Percentiles rank a stretch among this genome's conserved stretches.
Conservation (phyloP, 2,888 invertebrate species). For the Pollenia amentaria region DNA sequence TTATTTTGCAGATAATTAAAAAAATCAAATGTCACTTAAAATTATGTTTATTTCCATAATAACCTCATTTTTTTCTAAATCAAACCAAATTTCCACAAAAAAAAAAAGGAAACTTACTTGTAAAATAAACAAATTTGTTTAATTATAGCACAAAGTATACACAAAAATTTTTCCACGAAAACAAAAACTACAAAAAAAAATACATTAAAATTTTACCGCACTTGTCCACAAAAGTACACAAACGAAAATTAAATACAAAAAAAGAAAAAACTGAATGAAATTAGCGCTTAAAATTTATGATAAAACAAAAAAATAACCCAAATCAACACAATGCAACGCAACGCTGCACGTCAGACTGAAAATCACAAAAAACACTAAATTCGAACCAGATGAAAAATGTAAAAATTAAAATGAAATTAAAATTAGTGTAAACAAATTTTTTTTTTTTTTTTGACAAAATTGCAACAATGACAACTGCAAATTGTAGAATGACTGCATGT, state of each 20-base stretch:
- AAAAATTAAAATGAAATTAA: conserved; percentile 20
- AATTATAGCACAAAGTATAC: conserved; percentile 2
- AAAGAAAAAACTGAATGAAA: conserved; percentile 4
- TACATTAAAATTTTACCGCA: conserved; percentile 23
- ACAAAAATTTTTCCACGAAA: conserved; percentile 34
- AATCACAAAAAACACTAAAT: conserved; percentile 23
- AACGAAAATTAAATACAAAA: conserved; percentile 24
- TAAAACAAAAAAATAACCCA: neutral
- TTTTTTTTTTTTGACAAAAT: conserved; percentile 2
- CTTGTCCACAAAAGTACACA: conserved; percentile 12
- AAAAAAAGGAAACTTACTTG: conserved; percentile 27
- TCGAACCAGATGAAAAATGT: neutral
- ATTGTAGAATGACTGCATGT: conserved; percentile 2
- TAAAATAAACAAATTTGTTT: conserved; percentile 22
- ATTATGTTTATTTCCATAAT: too few species aligned
- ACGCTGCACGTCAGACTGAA: neutral
- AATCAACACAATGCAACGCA: neutral
- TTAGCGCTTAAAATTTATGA: conserved; percentile 23
- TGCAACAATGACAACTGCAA: conserved; percentile 33
- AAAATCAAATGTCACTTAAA: too few species aligned
- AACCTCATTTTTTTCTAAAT: too few species aligned
- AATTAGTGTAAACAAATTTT: conserved; percentile 34
- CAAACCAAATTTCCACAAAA: neutral
- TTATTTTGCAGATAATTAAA: too few species aligned
- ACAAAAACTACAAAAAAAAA: conserved; percentile 3